phyloP scores from a whole-genome alignment of 2,797 vertebrate species.

The Prunella strophiata region DNA sequence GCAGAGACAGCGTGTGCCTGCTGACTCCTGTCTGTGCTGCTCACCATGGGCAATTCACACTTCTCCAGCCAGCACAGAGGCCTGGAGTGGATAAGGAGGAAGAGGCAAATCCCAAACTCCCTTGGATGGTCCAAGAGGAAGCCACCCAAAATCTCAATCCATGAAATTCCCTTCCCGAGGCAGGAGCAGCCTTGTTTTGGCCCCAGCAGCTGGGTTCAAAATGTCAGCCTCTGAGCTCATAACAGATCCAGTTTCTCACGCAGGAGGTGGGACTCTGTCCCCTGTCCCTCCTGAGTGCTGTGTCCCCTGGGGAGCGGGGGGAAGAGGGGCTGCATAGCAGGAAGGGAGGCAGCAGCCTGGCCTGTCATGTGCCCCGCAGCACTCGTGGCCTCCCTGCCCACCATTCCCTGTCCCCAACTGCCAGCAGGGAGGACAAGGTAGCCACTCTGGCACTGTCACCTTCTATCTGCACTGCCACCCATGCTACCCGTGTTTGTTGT shows the following conservation, averaged over 20 bases:
- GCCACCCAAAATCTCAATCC: not conserved
- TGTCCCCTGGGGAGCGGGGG: not conserved
- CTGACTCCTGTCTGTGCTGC: not conserved
- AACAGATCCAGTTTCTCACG: not conserved
- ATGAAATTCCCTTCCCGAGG: rapidly evolving
- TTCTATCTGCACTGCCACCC: not conserved
- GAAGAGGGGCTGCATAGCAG: not conserved
- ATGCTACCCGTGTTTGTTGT: rapidly evolving
- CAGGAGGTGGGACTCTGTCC: not conserved
- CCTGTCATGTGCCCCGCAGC: rapidly evolving
- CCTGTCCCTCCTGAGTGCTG: rapidly evolving
- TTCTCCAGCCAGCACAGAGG: rapidly evolving
- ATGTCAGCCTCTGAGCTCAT: not conserved
- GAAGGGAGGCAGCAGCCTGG: not conserved
- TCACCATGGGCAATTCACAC: rapidly evolving
- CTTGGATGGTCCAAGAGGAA: not conserved
- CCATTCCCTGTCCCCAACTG: not conserved
- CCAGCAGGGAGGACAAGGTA: not conserved
- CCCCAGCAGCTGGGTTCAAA: not conserved
- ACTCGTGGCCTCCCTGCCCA: not conserved
- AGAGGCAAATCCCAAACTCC: not conserved
- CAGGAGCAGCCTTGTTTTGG: not conserved
- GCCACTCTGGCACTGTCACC: not conserved
- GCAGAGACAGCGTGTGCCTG: not conserved
- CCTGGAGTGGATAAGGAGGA: rapidly evolving